Conservation (phyloP, 2,797 vertebrate genomes). For the Ctenopoma multispine region DNA sequence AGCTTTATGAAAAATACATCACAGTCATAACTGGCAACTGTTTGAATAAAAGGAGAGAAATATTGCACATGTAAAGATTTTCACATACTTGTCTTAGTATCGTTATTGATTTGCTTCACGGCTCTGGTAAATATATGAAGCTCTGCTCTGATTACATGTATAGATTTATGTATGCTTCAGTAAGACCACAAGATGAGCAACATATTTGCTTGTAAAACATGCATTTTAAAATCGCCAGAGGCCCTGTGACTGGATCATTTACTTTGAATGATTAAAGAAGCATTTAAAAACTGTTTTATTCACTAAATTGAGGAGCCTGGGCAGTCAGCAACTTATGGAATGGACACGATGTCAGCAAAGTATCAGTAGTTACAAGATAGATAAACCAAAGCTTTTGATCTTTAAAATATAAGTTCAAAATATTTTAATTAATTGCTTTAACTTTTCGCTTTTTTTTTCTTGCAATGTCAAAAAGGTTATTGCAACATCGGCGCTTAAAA, state of each 20-base stretch:
- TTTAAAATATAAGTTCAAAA: neutral
- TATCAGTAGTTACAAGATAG: constrained; percentile 19
- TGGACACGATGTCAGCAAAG: constrained; percentile 24
- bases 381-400: neutral
- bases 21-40: constrained; percentile 15
- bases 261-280: constrained; percentile 77
- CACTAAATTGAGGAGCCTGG: constrained; percentile 63
- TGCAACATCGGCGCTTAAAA: neutral
- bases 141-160: constrained; percentile 67
- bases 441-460: neutral
- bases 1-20: constrained; percentile 12
- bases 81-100: constrained; percentile 50
- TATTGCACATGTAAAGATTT: constrained; percentile 53
- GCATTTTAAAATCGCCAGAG: constrained; percentile 70
- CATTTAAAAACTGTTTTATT: constrained; percentile 79
- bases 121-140: constrained; percentile 70
- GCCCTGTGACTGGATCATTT: constrained; percentile 74
- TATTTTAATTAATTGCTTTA: neutral
- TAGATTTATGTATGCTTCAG: constrained; percentile 78
- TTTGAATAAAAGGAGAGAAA: constrained; percentile 30
- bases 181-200: constrained; percentile 67
- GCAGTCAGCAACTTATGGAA: constrained; percentile 63
- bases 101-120: constrained; percentile 72
- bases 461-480: neutral
- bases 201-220: constrained; percentile 83